These are phyloP conservation scores for Tragulus kanchil DNA, from an alignment of 2,113 vertebrate species.

Conservation along the genomic window DNA sequence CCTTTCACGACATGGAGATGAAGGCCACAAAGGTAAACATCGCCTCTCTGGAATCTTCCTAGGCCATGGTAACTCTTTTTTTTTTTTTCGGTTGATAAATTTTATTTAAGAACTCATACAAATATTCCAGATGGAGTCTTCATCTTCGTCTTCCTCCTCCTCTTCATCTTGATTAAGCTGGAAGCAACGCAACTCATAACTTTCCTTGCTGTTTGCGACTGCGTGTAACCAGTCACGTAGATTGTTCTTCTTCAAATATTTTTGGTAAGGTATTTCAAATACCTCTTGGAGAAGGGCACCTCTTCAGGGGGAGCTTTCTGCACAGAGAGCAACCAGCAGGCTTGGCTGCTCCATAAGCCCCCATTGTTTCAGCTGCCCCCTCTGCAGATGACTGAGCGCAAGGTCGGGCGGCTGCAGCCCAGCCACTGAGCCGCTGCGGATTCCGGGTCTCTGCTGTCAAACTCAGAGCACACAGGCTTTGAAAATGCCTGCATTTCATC, in stretches of 20 bases:
- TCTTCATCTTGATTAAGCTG: no score
- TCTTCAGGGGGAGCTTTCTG: slow-evolving; percentile 43
- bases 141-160: no score
- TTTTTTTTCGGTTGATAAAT: no score
- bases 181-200: no score
- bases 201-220: no score
- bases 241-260: no score
- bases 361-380: slow-evolving; percentile 76
- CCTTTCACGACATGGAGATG: not conserved
- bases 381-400: slow-evolving; percentile 72
- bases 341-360: slow-evolving; percentile 47
- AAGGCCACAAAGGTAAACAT: slow-evolving; percentile 21
- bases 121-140: no score
- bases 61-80: slow-evolving; percentile 38
- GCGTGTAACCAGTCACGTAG: no score
- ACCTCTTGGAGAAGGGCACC: no score
- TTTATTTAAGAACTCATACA: no score
- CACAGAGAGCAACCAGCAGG: slow-evolving; percentile 71
- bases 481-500: slow-evolving; percentile 75
- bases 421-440: slow-evolving; percentile 79
- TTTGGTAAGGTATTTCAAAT: no score
- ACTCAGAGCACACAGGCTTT: slow-evolving; percentile 72
- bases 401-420: slow-evolving; percentile 83
- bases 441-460: slow-evolving; percentile 78
- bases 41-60: not conserved